Percentiles rank a stretch among this genome's conserved stretches.
Evolutionary conservation across 2,888 invertebrate species (phyloP).

Genomic region (Imbricaverruca yamaguchii): DNA sequence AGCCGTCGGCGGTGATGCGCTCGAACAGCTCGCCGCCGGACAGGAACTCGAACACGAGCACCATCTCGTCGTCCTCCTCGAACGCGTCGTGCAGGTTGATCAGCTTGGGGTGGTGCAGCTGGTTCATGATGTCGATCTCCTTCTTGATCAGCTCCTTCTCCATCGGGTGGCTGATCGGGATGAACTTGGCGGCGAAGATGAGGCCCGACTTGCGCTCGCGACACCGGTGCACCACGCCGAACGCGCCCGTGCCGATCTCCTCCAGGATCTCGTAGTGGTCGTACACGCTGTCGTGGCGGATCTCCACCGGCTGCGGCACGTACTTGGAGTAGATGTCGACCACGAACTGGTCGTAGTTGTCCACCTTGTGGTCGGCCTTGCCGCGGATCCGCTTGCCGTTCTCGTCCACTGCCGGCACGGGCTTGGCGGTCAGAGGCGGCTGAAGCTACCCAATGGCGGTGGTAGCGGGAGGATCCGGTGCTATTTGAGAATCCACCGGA

Average conservation of each 20-base stretch:
- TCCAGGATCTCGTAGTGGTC: slow-evolving; percentile 98
- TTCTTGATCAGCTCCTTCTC: slow-evolving; percentile 96
- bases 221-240: slow-evolving; percentile 97
- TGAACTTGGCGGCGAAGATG: slow-evolving; percentile 98
- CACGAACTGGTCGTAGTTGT: slow-evolving; percentile 94
- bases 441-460: too few species aligned
- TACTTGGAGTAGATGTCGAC: slow-evolving; percentile 97
- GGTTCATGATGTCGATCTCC: slow-evolving; percentile 98
- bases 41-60: slow-evolving; percentile 83
- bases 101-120: slow-evolving; percentile 90
- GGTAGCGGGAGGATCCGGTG: too few species aligned
- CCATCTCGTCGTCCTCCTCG: slow-evolving; percentile 99
- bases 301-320: slow-evolving; percentile 94
- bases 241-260: slow-evolving; percentile 98
- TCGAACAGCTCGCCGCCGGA: slow-evolving; percentile 99
- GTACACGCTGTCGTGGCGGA: slow-evolving; percentile 83
- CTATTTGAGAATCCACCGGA: too few species aligned
- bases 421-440: too few species aligned
- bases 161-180: slow-evolving; percentile 83
- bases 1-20: slow-evolving; percentile 94
- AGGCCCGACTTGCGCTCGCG: slow-evolving; percentile 96
- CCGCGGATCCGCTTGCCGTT: slow-evolving; percentile 84
- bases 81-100: slow-evolving; percentile 98
- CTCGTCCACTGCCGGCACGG: slow-evolving; percentile 75
- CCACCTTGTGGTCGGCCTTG: slow-evolving; percentile 80